Conservation (phyloP, 2,888 invertebrate species). For the Drosophila pseudotakahashii region DNA sequence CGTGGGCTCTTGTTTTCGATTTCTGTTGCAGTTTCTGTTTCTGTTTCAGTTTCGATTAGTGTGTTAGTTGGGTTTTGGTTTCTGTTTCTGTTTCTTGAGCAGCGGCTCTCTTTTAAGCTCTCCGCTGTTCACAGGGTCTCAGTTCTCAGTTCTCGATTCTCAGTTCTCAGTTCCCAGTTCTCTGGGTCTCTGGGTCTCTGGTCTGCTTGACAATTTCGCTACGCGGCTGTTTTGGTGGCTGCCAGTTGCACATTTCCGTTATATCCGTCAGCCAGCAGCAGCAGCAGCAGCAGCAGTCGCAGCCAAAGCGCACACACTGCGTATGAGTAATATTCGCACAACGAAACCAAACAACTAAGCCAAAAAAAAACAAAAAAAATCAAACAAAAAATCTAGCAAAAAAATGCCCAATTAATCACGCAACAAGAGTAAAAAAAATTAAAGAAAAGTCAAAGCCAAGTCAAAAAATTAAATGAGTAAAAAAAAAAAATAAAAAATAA, state of each 20-base stretch:
- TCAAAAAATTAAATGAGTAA: slow-evolving; percentile 2
- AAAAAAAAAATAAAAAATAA: neutral
- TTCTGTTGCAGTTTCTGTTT: slow-evolving; percentile 26
- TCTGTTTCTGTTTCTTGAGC: slow-evolving; percentile 19
- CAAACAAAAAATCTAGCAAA: neutral
- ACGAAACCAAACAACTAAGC: slow-evolving; percentile 9
- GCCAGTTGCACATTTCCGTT: slow-evolving; percentile 79
- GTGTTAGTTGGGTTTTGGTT: slow-evolving; percentile 41
- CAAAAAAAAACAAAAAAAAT: slow-evolving; percentile 3
- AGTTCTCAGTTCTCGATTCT: slow-evolving; percentile 7
- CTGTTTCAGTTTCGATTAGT: slow-evolving; percentile 34
- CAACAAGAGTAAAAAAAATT: neutral
- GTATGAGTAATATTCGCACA: slow-evolving; percentile 44
- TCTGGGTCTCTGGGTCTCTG: slow-evolving; percentile 43
- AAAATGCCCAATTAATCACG: slow-evolving; percentile 12
- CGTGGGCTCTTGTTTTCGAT: slow-evolving; percentile 14
- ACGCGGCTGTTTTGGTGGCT: slow-evolving; percentile 57
- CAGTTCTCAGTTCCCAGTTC: slow-evolving; percentile 26
- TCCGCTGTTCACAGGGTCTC: slow-evolving; percentile 22
- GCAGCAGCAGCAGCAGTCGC: slow-evolving; percentile 41
- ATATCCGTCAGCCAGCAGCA: slow-evolving; percentile 67
- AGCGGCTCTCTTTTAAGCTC: slow-evolving; percentile 11
- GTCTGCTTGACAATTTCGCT: slow-evolving; percentile 69
- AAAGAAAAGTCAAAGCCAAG: slow-evolving; percentile 21
- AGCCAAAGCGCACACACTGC: slow-evolving; percentile 50